Percentiles rank a stretch among this genome's conserved stretches.
Conservation (phyloP, 2,113 vertebrate species). For the Ptyas mucosa region DNA sequence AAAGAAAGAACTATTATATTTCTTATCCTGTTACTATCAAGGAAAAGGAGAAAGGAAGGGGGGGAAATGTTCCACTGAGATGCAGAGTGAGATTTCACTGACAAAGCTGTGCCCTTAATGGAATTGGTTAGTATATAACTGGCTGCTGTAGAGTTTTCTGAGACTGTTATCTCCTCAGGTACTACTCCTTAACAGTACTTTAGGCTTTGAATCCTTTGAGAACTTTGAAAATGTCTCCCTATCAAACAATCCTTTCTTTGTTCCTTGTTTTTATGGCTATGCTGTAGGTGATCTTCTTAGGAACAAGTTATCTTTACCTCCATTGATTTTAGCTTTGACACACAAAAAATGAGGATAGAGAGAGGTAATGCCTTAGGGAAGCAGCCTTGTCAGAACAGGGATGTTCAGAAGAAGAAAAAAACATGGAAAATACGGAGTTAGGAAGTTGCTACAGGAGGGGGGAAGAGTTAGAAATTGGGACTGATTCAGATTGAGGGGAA, state of each 20-base stretch:
- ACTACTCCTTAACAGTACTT: not conserved
- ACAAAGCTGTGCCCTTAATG: not conserved
- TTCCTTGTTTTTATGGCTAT: not conserved
- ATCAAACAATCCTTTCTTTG: constrained; percentile 5
- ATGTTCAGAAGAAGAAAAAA: not conserved
- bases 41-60: not conserved
- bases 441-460: not conserved
- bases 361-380: constrained; percentile 4
- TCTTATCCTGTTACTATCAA: not conserved
- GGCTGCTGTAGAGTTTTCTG: not conserved
- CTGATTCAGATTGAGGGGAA: not conserved
- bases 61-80: not conserved
- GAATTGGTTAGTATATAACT: not conserved
- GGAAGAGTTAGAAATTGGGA: not conserved
- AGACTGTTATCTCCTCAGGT: not conserved
- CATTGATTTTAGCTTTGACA: constrained; percentile 2
- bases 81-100: not conserved
- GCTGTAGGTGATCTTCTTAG: not conserved
- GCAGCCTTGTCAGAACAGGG: not conserved
- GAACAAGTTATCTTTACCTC: not conserved
- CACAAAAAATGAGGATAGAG: not conserved
- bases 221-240: not conserved
- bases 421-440: not conserved
- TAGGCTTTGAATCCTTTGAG: not conserved
- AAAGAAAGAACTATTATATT: constrained; percentile 5